phyloP scores from a whole-genome alignment of 2,888 invertebrate species.

The Mesorhabditis belari region DNA sequence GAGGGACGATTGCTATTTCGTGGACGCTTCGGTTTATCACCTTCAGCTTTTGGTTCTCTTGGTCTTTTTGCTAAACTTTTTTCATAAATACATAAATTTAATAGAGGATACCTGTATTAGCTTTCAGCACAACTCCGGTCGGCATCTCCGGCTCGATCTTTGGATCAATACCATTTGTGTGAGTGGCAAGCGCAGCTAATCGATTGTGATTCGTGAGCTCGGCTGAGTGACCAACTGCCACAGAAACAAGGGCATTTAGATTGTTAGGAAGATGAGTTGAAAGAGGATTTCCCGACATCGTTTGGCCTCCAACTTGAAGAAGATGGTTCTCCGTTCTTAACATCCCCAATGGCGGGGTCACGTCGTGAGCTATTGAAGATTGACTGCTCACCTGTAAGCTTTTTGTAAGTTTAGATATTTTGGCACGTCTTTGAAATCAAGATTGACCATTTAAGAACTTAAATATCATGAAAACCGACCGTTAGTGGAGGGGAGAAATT shows the following conservation, averaged over 20 bases:
- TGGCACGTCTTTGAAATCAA: too few species aligned
- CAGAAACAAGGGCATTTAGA: slow-evolving; percentile 7
- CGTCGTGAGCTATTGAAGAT: slow-evolving; percentile 20
- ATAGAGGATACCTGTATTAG: slow-evolving; percentile 9
- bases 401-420: too few species aligned
- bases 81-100: not conserved
- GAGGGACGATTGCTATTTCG: slow-evolving; percentile 5
- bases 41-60: not conserved
- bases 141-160: slow-evolving; percentile 7
- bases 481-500: slow-evolving; percentile 26
- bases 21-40: slow-evolving; percentile 11
- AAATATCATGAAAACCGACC: too few species aligned
- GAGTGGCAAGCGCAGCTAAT: slow-evolving; percentile 1
- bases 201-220: slow-evolving; percentile 15
- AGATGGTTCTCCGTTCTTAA: not conserved
- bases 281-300: slow-evolving; percentile 1
- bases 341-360: slow-evolving; percentile 17
- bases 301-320: not conserved
- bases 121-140: slow-evolving; percentile 5
- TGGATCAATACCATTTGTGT: not conserved
- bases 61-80: not conserved
- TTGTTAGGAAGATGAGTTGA: not conserved
- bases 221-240: slow-evolving; percentile 4
- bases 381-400: not conserved
- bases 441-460: too few species aligned